Conservation (phyloP, 2,113 vertebrate genomes). For the Leucosticte australis region DNA sequence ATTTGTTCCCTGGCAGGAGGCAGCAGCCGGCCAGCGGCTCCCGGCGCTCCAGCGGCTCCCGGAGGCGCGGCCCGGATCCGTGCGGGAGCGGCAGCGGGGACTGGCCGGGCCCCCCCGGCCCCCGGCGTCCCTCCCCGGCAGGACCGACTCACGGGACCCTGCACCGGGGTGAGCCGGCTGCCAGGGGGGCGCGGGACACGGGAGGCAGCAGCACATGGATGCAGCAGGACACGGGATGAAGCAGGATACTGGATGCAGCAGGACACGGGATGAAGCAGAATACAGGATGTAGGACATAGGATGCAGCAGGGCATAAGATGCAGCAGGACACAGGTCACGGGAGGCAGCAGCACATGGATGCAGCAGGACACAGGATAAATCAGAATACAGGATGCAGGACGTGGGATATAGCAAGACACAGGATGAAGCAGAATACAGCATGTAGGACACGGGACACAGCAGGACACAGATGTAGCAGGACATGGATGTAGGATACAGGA, state of each 20-base stretch:
- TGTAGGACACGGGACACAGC: rapidly evolving
- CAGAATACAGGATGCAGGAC: too few species aligned
- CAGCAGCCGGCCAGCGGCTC: not conserved
- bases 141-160: rapidly evolving
- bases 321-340: not conserved
- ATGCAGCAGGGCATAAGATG: not conserved
- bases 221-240: rapidly evolving
- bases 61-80: not conserved
- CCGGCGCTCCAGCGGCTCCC: rapidly evolving
- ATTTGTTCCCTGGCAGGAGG: not conserved
- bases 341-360: not conserved
- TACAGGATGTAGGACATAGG: rapidly evolving
- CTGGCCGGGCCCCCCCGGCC: rapidly evolving
- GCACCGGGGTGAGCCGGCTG: not conserved
- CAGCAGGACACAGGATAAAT: too few species aligned
- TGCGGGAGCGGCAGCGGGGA: rapidly evolving
- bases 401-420: too few species aligned
- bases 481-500: not conserved
- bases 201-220: not conserved
- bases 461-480: not conserved
- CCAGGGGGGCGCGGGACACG: rapidly evolving
- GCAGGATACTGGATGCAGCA: not conserved
- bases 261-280: rapidly evolving
- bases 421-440: not conserved
- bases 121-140: not conserved